phyloP scores from a whole-genome alignment of 2,113 vertebrate species.

The Apodemus sylvaticus region DNA sequence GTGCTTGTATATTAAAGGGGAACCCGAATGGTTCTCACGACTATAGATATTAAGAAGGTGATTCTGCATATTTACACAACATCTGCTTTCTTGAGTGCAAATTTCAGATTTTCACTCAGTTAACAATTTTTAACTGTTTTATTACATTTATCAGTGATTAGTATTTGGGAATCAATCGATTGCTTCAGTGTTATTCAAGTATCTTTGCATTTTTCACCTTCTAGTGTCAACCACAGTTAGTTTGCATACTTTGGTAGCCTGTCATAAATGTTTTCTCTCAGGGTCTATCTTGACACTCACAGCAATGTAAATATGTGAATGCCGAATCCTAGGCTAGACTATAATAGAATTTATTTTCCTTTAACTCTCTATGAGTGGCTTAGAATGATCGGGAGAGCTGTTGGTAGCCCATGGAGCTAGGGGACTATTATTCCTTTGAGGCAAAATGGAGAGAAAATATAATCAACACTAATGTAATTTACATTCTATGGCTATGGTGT shows the following conservation, averaged over 20 bases:
- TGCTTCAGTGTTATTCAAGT: not conserved
- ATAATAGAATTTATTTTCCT: not conserved
- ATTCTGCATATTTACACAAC: not conserved
- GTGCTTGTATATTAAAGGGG: not conserved
- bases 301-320: fast-evolving
- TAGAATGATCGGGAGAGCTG: not conserved
- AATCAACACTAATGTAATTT: not conserved
- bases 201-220: not conserved
- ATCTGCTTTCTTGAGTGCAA: not conserved
- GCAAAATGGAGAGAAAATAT: not conserved
- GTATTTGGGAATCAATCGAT: not conserved
- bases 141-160: not conserved
- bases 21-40: not conserved
- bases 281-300: not conserved
- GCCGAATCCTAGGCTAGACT: not conserved
- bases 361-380: not conserved
- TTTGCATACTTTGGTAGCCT: not conserved
- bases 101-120: not conserved
- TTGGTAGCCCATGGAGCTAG: not conserved
- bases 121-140: conserved; percentile 12
- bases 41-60: not conserved
- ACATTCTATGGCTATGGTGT: not conserved
- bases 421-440: not conserved
- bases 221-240: not conserved
- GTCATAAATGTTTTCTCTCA: not conserved